Percentiles rank a stretch among this genome's conserved stretches.
phyloP scores from a whole-genome alignment of 2,113 vertebrate species.

The Lipophrys pholis region DNA sequence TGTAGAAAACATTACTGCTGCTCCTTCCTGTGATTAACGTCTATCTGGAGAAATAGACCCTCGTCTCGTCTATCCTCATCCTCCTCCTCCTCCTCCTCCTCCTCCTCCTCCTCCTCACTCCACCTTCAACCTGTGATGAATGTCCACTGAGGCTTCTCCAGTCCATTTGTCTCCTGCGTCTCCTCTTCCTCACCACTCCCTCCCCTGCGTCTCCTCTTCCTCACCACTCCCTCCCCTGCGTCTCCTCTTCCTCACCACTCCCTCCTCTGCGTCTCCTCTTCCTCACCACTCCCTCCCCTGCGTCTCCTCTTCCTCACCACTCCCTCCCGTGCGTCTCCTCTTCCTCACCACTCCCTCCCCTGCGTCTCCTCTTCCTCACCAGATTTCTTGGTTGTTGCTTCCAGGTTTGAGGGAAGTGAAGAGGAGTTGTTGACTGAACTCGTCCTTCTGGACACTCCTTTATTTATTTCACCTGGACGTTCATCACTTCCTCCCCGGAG shows the following conservation, averaged over 20 bases:
- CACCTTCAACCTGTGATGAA: no score
- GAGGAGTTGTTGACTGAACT: no score
- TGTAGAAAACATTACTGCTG: conserved; percentile 49
- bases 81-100: not conserved
- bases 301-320: not conserved
- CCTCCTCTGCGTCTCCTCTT: not conserved
- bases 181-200: not conserved
- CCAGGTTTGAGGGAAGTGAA: no score
- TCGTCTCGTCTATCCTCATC: not conserved
- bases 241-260: not conserved
- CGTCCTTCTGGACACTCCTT: no score
- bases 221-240: not conserved
- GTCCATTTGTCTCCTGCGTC: not conserved
- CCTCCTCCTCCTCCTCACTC: not conserved
- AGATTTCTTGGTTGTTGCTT: no score
- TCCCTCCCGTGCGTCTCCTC: no score
- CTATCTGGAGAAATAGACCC: conserved; percentile 32
- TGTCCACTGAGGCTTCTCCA: no score
- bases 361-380: not conserved
- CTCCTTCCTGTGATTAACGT: conserved; percentile 44
- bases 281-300: conserved; percentile 2
- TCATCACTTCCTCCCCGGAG: no score
- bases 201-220: not conserved
- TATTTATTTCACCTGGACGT: no score
- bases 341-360: not conserved